Evolutionary conservation across 2,797 vertebrate genomes (phyloP), one percentile per base, ranked within the genome.

Genomic region (Xenentodon cancila): DNA sequence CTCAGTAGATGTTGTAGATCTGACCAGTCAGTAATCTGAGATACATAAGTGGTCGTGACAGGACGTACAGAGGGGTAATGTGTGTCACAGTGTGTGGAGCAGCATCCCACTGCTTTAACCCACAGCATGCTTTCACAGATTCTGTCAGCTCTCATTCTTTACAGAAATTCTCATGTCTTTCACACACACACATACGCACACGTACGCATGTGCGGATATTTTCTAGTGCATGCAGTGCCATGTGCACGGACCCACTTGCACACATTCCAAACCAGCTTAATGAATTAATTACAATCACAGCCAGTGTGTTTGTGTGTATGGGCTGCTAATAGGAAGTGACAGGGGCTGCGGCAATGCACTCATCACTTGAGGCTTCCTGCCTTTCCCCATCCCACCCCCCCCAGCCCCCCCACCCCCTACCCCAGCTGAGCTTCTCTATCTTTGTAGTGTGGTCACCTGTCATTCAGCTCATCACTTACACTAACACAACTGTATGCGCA

Each of bases 281-380:
- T 90, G 75, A 91, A 90, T 88, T 85, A 89, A 86, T 90, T 81
- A 85, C 74, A 82, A 79, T 83, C 74, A 58, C 76, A 81, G 72
- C 63, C 68, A 60, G 77, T 81, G 77, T 78, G 76, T 74, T 77
- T 68, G 74, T 81, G 77, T 78, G 77, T 80, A 72, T 73, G 61
- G 65, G 73, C 45, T 15, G 64, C 71, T 91, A 91, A 91, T 88
- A 67, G 68, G 82, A 92, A 90, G 86, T 91, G 91, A 91, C 91
- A 90, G 75, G 81, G 75, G 81, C 80, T 86, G 80, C 65, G 46
- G 89, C 64, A 27, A 84, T 82, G 86, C 67, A 75, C 81, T 77
- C 82, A 84, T 86, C 87, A 86, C 90, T 91, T 75, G 67, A 53
- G 90, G 88, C 84, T 80, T 83, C 71, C 73, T 77, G 71, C 53